Evolutionary conservation across 35 echinoderm and acorn worm genomes (phyloP), one percentile per base, ranked within the genome.

Genomic region (Patiria miniata): DNA sequence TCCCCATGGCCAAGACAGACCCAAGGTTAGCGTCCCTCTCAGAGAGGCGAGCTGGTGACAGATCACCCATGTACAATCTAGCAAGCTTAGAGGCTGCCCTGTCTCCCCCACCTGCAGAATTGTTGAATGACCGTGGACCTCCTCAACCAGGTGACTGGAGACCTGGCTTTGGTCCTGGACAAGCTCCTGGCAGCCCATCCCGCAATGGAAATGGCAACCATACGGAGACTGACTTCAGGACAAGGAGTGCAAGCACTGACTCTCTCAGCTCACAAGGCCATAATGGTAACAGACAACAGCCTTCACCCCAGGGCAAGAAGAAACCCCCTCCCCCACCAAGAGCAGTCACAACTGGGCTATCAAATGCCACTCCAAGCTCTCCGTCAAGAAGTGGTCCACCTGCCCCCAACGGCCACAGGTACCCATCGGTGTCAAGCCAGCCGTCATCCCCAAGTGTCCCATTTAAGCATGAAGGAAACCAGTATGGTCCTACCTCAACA

Each of bases 1-100:
- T 85, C 42, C 83, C 29, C 17, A 42, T 88, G 34, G 78, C 91
- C 8, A 76, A 80, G 30, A 81, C 78, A 33, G 87, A 94, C 61
- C 92, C 87, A 22, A 73, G 87, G 22, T 81, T 82, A 52, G 69
- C 79, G 33, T 88, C 84, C n/a, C 78, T 94, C 6, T 76, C 60
- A 4, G 84, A 78, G 36, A 83, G 92, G 51, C 82, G 87, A 39
- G 87, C 92, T 57, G 87, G 92, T 18, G 87, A 94, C 58, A 60
- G 92, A 42, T 90, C 92, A 19, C 92, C 92, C 33, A 94, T 94
- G 87, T 94, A 94, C 68, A 90, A 87, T 33, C 87, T 28, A 36
- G 19, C 85, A 54, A 77, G 77, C 39, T 23, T 87, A 52, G 85
- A 87, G 30, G 29, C 85, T 28, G 69, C 40, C 32, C 73, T 51